Evolutionary conservation across 1,140 invertebrate genomes (phyloP).

Genomic region (Orchesella cincta): DNA sequence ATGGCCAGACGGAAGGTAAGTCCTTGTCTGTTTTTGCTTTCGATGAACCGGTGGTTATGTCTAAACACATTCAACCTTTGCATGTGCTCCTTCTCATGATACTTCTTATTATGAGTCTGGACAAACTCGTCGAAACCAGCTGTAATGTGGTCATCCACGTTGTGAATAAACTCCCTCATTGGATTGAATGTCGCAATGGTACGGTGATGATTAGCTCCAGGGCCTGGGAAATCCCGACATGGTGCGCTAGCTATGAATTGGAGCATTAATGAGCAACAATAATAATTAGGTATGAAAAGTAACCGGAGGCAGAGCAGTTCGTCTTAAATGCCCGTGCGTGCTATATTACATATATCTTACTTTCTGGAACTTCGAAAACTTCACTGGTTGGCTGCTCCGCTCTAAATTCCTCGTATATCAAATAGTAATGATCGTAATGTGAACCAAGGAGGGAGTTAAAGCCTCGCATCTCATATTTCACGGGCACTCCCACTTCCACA

Average conservation of each 20-base stretch:
- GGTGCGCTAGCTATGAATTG: conserved; percentile 1
- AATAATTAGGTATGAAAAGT: not conserved
- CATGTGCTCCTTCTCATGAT: conserved; percentile 69
- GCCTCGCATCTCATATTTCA: conserved; percentile 64
- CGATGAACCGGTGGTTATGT: conserved; percentile 82
- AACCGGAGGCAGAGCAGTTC: too few species aligned
- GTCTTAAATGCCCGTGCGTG: not conserved
- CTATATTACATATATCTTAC: conserved; percentile 54
- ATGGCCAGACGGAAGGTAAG: conserved; percentile 73
- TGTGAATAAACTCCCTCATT: conserved; percentile 84
- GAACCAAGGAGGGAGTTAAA: conserved; percentile 89
- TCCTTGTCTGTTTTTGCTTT: conserved; percentile 79
- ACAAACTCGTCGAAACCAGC: conserved; percentile 78
- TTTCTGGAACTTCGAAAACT: conserved; percentile 68
- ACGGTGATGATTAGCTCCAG: conserved; percentile 67
- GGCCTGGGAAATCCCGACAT: conserved; percentile 79
- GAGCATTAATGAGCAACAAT: not conserved
- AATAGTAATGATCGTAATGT: conserved; percentile 93
- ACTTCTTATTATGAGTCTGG: conserved; percentile 70
- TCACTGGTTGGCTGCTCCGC: conserved; percentile 67
- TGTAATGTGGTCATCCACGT: conserved; percentile 71
- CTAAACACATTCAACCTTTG: conserved; percentile 77
- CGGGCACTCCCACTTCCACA: conserved; percentile 53
- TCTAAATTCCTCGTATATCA: conserved; percentile 77
- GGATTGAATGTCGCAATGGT: conserved; percentile 81